Base-by-base conservation (phyloP, 2,797 vertebrate genomes). In the Lacerta viridis region DNA sequence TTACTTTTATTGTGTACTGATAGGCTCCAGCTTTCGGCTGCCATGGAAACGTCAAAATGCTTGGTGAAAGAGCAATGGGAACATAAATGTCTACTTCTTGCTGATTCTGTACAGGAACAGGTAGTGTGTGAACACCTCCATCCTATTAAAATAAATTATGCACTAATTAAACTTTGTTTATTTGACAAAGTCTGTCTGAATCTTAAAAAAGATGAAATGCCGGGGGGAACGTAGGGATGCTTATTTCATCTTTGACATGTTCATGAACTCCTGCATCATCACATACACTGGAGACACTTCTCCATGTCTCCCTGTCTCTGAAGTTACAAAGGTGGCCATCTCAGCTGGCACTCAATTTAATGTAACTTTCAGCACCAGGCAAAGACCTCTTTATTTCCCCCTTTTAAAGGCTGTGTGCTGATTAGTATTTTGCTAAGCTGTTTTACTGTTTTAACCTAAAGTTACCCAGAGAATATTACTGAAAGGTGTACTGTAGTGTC, bases 31-130 rank as follows among this genome's bases (percentile, higher is more conserved):
- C 96, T 95, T 97, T 98, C 9, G 98, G 98, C 94, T 99, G 99
- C 99, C 99, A 99, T 29, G 99, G 99, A 96, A 99, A 99, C 0
- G 98, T 98, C 92, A 99, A 97, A 94, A 99, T 98, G 91, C 96
- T 96, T 8, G 99, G 99, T 72, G 93, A 95, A 41, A 99, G 98
- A 39, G 98, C 93, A 92, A 99, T 98, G 8, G 99, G 98, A 88
- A 97, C 91, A 81, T 98, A 98, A 91, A 99, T 98, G 94, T 99
- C 98, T 55, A 99, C 98, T 83, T 99, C 99, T 96, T 99, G 99
- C 92, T 98, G 98, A 94, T 98, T 99, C 95, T 93, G 96, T 87
- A 99, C 97, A 0, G 98, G 98, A 90, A 97, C 97, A 86, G 93
- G 91, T 0, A 99, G 96, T 0, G 94, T 87, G 41, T 97, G 97